Conservation (phyloP, 37 sponge, comb jelly and placozoan species). For the Cliona cf. orientalis region DNA sequence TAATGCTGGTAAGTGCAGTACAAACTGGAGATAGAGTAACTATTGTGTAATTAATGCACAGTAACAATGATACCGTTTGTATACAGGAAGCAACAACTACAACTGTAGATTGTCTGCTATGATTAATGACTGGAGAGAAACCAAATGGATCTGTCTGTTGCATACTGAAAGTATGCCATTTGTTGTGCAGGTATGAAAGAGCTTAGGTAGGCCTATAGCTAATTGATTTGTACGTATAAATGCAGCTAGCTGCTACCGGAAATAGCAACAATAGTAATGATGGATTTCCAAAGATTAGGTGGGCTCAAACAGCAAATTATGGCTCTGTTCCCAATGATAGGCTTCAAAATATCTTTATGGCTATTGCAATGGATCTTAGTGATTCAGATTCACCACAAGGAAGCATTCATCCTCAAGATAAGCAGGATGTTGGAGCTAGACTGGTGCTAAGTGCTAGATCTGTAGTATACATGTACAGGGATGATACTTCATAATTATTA, state of each 20-base stretch:
- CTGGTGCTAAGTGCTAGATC: conserved; percentile 46
- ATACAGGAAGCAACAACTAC: conserved; percentile 30
- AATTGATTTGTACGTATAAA: too few relatives aligned
- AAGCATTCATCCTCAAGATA: conserved; percentile 70
- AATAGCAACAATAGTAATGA: conserved; percentile 33
- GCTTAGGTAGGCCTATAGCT: too few relatives aligned
- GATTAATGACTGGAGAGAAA: conserved; percentile 80
- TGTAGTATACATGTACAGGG: conserved; percentile 26
- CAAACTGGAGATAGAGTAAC: too few relatives aligned
- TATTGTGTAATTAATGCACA: too few relatives aligned
- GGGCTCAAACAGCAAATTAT: conserved; percentile 64
- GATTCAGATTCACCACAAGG: conserved; percentile 74
- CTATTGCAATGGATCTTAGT: conserved; percentile 80
- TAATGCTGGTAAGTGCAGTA: too few relatives aligned
- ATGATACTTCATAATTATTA: conserved; percentile 53
- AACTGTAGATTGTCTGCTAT: conserved; percentile 72
- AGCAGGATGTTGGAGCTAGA: conserved; percentile 61
- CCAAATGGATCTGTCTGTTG: conserved; percentile 36
- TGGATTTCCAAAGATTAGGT: conserved; percentile 60
- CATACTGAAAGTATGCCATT: conserved; percentile 1
- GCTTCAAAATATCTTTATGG: conserved; percentile 80
- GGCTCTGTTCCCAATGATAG: conserved; percentile 62
- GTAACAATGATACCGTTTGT: too few relatives aligned
- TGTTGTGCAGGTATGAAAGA: conserved; percentile 54
- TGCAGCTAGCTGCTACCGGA: conserved; percentile 56